Conservation (phyloP, 2,888 invertebrate genomes). For the Pseudolycoriella hygida region DNA sequence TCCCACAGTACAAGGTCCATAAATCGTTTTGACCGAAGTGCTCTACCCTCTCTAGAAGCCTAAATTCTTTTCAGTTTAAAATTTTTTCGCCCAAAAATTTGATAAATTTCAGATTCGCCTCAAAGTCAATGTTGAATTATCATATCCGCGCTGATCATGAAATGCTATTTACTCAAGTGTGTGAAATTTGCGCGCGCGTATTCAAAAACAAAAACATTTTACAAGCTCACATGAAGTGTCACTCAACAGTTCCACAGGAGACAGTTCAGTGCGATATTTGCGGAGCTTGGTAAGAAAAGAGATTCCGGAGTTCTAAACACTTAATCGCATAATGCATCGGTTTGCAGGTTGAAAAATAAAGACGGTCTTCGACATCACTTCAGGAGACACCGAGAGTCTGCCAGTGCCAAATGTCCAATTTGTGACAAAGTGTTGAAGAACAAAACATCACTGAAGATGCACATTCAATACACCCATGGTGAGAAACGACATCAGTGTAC, state of each 20-base stretch:
- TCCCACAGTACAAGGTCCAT: too few relatives aligned
- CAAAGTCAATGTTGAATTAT: neutral
- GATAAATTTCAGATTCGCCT: too few relatives aligned
- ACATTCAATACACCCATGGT: too few relatives aligned
- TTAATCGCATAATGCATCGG: too few relatives aligned
- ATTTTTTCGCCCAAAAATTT: too few relatives aligned
- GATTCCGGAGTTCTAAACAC: too few relatives aligned
- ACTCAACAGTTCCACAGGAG: neutral
- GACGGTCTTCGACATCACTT: neutral
- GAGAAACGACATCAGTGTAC: too few relatives aligned
- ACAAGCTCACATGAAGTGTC: neutral
- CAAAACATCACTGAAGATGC: too few relatives aligned
- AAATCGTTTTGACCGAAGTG: too few relatives aligned
- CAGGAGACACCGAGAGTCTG: neutral
- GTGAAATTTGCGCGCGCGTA: neutral
- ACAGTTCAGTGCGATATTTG: neutral
- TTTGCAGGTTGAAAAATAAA: neutral
- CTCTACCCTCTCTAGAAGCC: too few relatives aligned
- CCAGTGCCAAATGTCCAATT: slow-evolving; percentile 1
- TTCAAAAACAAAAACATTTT: neutral
- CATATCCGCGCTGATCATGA: neutral
- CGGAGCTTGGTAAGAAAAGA: neutral
- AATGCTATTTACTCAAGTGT: neutral
- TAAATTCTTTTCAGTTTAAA: too few relatives aligned
- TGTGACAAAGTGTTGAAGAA: slow-evolving; percentile 1